Base-by-base conservation (phyloP, 37 sponge, comb jelly and placozoan genomes). In the Petrosia ficiformis region DNA sequence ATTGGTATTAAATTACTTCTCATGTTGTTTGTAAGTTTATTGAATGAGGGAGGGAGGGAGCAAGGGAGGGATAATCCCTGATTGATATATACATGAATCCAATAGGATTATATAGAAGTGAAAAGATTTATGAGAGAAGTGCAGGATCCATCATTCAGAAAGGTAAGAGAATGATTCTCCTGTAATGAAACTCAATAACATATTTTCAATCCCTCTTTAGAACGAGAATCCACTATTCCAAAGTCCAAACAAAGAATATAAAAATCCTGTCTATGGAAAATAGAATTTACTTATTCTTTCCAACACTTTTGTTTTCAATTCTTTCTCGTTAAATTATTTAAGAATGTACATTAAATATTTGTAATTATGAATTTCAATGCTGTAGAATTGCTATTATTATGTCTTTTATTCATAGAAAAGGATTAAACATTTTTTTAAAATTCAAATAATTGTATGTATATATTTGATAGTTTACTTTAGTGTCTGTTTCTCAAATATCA, bases 151-250 rank as follows among this genome's bases (percentile, higher is more conserved):
- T 68, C 74, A 19, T 82, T 82, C 28, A 61, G 63, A 61, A 61
- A 61, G 63, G 72, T 71, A 43, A 26, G n/a, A 44, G 2, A 43
- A n/a, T 28, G 43, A 44, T 8, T 19, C 14, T 2, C n/a, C 72
- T 5, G 4, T 40, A 41, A 22, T 40, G 22, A 57, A 39, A 43
- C 60, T 43, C 36, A 66, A 19, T 44, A 3, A n/a, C n/a, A n/a
- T n/a, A n/a, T 76, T 25, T 42, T 42, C 11, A 22, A 40, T 21
- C 14, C 30, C 6, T 1, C 28, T 2, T 24, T 77, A 90, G 91
- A 85, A 81, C 44, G 79, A 81, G 41, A 90, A 90, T 54, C 91
- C 91, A 44, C 44, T 90, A 28, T 90, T 76, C 42, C 76, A 81
- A 26, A 80, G 78, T 78, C 82, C 91, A 33, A 59, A 67, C 1